phyloP scores from a whole-genome alignment of 2,888 invertebrate species.

The Drosophila melanosoma region DNA sequence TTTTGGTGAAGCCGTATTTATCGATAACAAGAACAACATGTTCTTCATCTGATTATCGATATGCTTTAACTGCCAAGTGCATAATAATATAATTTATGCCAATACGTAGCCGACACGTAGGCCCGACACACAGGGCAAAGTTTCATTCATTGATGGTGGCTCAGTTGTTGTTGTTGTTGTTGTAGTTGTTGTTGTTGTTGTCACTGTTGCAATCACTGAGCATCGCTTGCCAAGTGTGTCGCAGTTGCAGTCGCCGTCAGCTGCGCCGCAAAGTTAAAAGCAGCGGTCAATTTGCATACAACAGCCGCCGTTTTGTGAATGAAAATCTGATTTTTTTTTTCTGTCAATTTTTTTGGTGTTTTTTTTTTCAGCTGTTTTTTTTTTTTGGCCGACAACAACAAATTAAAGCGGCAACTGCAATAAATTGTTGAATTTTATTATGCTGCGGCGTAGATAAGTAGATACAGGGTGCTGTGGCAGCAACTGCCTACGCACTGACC shows the following conservation, averaged over 20 bases:
- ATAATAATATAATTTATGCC: conserved; percentile 67
- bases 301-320: conserved; percentile 77
- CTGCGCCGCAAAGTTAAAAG: conserved; percentile 50
- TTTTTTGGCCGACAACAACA: conserved; percentile 65
- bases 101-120: conserved; percentile 75
- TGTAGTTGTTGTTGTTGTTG: conserved; percentile 50
- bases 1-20: not conserved
- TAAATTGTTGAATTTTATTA: conserved; percentile 83
- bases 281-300: conserved; percentile 79
- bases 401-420: conserved; percentile 81
- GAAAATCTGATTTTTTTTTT: conserved; percentile 45
- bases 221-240: conserved; percentile 81
- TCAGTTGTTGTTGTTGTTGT: conserved; percentile 60
- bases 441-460: conserved; percentile 54
- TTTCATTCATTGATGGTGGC: conserved; percentile 71
- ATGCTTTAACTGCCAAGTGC: conserved; percentile 35
- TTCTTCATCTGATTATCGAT: not conserved
- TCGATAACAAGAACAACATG: not conserved
- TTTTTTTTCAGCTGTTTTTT: conserved; percentile 9
- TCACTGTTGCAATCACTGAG: conserved; percentile 76
- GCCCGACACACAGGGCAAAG: conserved; percentile 58
- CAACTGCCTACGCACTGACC: conserved; percentile 73
- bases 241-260: conserved; percentile 35
- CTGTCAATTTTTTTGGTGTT: not conserved
- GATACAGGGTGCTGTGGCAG: conserved; percentile 65